A percentile compares a stretch with the other conserved stretches of the same genome.
Evolutionary conservation across 2,888 invertebrate species (phyloP).

Genomic region (Nephrotoma guestfalica): DNA sequence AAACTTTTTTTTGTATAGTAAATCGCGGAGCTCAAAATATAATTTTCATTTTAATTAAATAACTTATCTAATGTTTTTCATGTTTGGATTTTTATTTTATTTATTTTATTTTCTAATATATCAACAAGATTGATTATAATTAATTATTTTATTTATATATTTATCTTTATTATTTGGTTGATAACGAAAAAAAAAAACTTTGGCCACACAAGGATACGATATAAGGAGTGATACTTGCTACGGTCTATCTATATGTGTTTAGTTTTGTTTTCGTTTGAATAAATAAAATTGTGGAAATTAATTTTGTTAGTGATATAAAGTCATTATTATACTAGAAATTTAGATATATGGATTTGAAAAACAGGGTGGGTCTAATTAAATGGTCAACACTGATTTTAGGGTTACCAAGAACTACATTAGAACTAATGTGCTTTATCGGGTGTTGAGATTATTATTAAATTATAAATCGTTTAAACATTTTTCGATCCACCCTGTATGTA

Average conservation of each 20-base stretch:
- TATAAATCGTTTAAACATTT: no score
- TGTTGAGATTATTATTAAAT: no score
- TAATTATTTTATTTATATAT: not conserved
- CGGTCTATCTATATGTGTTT: not conserved
- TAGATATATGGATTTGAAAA: not conserved
- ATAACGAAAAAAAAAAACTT: not conserved
- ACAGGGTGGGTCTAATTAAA: not conserved
- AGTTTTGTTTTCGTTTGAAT: not conserved
- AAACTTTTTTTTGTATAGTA: not conserved
- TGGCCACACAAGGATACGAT: not conserved
- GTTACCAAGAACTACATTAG: no score
- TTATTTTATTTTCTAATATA: not conserved
- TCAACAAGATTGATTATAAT: not conserved
- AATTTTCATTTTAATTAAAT: not conserved
- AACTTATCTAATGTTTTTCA: not conserved
- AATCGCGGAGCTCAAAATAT: not conserved
- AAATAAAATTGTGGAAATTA: not conserved
- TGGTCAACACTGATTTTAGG: no score
- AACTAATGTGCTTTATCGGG: no score
- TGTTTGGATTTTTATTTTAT: not conserved
- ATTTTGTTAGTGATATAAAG: not conserved
- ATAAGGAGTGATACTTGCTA: no score
- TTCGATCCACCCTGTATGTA: no score
- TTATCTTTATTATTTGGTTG: not conserved
- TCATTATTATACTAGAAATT: not conserved